Conservation (phyloP, 2,797 vertebrate genomes). For the Bovichtus variegatus region DNA sequence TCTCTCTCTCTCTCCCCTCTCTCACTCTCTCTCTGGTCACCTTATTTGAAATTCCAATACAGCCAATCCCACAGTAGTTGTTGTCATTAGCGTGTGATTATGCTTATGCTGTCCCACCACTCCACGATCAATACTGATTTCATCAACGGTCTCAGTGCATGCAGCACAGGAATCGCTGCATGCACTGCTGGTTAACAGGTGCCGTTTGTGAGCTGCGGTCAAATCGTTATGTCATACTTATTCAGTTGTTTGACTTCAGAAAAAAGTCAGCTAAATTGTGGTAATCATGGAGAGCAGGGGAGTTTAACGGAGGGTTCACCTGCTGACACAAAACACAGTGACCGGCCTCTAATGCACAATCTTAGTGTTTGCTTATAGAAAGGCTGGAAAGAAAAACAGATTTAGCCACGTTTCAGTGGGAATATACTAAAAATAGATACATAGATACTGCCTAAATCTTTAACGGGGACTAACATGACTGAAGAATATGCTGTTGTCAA, state of each 20-base stretch:
- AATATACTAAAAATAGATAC: neutral
- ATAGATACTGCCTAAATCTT: neutral
- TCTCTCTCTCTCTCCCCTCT: too few relatives aligned
- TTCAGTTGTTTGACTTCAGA: conserved; percentile 5
- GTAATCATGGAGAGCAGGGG: too few relatives aligned
- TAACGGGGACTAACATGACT: neutral
- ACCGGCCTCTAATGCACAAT: neutral
- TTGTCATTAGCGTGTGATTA: conserved; percentile 17
- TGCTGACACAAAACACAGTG: neutral
- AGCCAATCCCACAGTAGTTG: neutral
- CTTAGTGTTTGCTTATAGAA: neutral
- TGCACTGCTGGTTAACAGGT: conserved; percentile 14
- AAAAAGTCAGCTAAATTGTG: neutral
- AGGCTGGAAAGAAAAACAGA: neutral
- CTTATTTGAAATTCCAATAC: neutral
- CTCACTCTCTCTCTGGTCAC: neutral
- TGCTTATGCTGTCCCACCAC: conserved; percentile 10
- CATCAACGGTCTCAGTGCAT: neutral
- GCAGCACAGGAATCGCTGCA: conserved; percentile 27
- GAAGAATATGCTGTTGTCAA: neutral
- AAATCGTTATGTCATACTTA: conserved; percentile 13
- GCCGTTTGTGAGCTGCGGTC: neutral
- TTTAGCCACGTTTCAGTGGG: conserved; percentile 1
- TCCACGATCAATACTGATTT: conserved; percentile 32
- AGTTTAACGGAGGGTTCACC: too few relatives aligned